These are phyloP conservation scores for Sula dactylatra DNA, from an alignment of 2,113 vertebrate genomes.

Conservation along the genomic window DNA sequence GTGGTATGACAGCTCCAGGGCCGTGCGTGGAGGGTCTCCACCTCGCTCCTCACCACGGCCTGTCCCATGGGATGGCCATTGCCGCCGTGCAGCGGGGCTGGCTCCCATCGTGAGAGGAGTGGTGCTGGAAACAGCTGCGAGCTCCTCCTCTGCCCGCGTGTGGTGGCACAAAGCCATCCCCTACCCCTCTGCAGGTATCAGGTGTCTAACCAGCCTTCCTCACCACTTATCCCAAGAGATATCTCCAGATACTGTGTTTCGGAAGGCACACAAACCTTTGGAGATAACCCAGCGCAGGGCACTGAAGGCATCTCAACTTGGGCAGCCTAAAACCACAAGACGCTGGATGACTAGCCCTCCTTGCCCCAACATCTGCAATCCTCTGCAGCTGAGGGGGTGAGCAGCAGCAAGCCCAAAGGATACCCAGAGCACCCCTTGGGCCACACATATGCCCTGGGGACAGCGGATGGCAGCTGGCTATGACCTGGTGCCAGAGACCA, in stretches of 20 bases:
- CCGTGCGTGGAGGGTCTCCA: accelerated
- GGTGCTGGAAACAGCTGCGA: background rate
- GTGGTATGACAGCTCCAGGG: background rate
- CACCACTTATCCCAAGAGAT: background rate
- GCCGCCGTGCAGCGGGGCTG: background rate
- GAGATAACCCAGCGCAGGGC: background rate
- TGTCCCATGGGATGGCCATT: background rate
- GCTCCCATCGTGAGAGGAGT: background rate
- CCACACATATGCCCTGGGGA: accelerated
- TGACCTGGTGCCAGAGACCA: background rate
- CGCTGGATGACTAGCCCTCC: background rate
- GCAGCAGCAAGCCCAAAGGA: background rate
- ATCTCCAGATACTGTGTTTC: background rate
- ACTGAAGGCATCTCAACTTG: background rate
- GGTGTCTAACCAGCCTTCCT: background rate
- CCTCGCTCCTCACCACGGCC: background rate
- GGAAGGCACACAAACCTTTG: conserved; percentile 19
- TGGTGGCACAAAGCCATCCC: background rate
- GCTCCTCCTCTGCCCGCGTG: background rate
- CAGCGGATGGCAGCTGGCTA: background rate
- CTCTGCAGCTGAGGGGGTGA: background rate
- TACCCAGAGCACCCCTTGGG: background rate
- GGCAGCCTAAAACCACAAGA: background rate
- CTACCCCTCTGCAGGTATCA: background rate
- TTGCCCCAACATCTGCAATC: background rate